Base-by-base conservation (phyloP, 2,797 vertebrate genomes). In the Macrochelys suwanniensis region DNA sequence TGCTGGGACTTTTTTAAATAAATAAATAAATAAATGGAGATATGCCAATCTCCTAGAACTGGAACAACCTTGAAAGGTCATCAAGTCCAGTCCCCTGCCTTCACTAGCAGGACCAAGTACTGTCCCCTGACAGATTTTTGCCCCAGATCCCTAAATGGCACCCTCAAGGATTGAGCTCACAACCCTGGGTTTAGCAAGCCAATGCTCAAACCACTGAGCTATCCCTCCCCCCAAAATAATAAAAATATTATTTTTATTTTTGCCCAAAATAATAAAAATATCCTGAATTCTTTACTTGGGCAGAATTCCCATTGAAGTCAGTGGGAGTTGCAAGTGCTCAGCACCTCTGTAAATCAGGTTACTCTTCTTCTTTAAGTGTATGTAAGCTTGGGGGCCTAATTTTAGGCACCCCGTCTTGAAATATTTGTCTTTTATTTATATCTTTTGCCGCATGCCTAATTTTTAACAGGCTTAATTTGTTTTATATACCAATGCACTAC, bases 381-480 rank as follows among this genome's bases (percentile, higher is more conserved):
- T 82, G 80, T 57, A n/a, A 68, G 51, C 23, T 11, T 42, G 21
- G 65, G n/a, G 21, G 49, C 71, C 49, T 85, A 8, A 28, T 76
- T 74, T 45, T 13, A 83, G 45, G 47, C 37, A 83, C 90, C 6
- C 7, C 82, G 9, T 1, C 86, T 89, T 53, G 57, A 92, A 82
- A 92, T 88, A 80, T 89, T 94, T 88, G 92, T 42, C n/a, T 47
- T 31, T 88, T 85, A 86, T 92, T 53, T 93, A 90, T 92, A 80
- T 26, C 26, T 50, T 82, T 33, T 76, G 5, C 51, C 80, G 71
- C 68, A 95, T 87, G 85, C 92, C 87, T 71, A 78, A 84, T 85
- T 79, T 88, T 95, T 94, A 84, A 74, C 82, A 95, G 71, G 90
- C 94, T 59, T 90, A 6, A 92, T 92, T 96, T 95, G 42, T 93